These are phyloP conservation scores for Morelia viridis DNA, from an alignment of 2,797 vertebrate genomes.

Conservation along the genomic window DNA sequence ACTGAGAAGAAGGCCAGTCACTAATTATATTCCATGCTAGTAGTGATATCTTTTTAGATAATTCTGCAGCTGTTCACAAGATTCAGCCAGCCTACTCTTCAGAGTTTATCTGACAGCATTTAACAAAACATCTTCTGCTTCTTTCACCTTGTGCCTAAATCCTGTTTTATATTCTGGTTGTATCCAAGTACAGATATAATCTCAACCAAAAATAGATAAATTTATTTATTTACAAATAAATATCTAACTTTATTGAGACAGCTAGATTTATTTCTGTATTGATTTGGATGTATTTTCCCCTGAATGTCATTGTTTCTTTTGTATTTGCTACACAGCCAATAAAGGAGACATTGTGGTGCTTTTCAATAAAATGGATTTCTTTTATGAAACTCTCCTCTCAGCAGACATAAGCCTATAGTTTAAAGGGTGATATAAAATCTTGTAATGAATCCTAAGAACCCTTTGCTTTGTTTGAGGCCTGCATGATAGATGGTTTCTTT, in stretches of 20 bases:
- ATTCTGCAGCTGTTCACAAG: not conserved
- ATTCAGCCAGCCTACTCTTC: not conserved
- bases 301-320: constrained; percentile 27
- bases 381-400: not conserved
- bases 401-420: constrained; percentile 5
- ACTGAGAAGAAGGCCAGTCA: not conserved
- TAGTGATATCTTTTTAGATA: not conserved
- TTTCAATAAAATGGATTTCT: constrained; percentile 35
- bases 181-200: constrained; percentile 34
- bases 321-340: not conserved
- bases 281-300: constrained; percentile 9
- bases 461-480: not conserved
- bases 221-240: not conserved
- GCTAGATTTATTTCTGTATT: constrained; percentile 41
- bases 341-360: constrained; percentile 31
- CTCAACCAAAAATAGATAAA: not conserved
- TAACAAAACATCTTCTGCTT: constrained; percentile 19
- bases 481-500: accelerated
- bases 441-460: not conserved
- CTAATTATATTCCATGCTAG: constrained; percentile 7
- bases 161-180: constrained; percentile 35
- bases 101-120: not conserved
- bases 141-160: not conserved
- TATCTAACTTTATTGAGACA: constrained; percentile 21
- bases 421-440: constrained; percentile 8